phyloP scores from a whole-genome alignment of 2,797 vertebrate genomes.

The Cirrhinus molitorella region DNA sequence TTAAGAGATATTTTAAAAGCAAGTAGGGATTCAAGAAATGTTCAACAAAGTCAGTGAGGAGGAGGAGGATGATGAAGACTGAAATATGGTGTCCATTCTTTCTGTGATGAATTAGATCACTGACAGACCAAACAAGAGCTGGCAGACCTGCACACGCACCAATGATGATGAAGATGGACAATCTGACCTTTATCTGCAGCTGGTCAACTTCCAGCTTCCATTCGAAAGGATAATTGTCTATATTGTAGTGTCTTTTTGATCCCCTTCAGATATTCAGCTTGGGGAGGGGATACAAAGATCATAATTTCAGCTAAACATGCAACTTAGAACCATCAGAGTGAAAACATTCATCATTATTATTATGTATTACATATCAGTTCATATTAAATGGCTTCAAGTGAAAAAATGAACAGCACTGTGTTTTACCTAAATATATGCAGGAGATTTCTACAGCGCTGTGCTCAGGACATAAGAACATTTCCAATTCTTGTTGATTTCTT shows the following conservation, averaged over 20 bases:
- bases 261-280: neutral
- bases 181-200: neutral
- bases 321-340: neutral
- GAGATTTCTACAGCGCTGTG: too few species aligned
- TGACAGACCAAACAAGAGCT: neutral
- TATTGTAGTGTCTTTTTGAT: neutral
- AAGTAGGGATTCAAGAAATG: neutral
- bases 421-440: neutral
- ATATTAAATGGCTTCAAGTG: neutral
- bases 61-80: neutral
- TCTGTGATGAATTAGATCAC: neutral
- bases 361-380: neutral
- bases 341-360: neutral
- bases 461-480: neutral
- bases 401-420: neutral
- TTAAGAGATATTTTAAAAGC: neutral
- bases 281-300: neutral
- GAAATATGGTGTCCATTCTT: neutral
- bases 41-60: constrained; percentile 17
- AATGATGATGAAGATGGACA: neutral
- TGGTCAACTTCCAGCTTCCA: neutral
- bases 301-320: neutral
- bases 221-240: too few species aligned
- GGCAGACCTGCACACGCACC: neutral
- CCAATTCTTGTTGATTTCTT: neutral